Evolutionary conservation across 2,113 vertebrate species (phyloP).

Genomic region (Macaca fascicularis): T2T-MFA8v1.1 NC_088384.1:67916001-67916500

Average conservation of each 20-base stretch:
- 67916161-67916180: neutral
- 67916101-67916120: neutral
- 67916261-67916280: neutral
- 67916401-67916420: neutral
- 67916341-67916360: neutral
- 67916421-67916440: neutral
- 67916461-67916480: neutral
- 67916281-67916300: neutral
- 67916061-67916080: neutral
- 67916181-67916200: neutral
- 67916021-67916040: neutral
- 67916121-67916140: neutral
- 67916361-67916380: neutral
- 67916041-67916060: neutral
- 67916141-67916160: neutral
- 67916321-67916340: neutral
- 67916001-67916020: neutral
- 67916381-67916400: neutral
- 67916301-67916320: neutral
- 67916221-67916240: neutral
- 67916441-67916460: neutral
- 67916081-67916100: constrained; percentile 1
- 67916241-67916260: neutral
- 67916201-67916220: neutral
- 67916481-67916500: neutral